Evolutionary conservation across 1,140 invertebrate species (phyloP), one percentile per base, ranked within the genome.

Genomic region (Cephus cinctus): DNA sequence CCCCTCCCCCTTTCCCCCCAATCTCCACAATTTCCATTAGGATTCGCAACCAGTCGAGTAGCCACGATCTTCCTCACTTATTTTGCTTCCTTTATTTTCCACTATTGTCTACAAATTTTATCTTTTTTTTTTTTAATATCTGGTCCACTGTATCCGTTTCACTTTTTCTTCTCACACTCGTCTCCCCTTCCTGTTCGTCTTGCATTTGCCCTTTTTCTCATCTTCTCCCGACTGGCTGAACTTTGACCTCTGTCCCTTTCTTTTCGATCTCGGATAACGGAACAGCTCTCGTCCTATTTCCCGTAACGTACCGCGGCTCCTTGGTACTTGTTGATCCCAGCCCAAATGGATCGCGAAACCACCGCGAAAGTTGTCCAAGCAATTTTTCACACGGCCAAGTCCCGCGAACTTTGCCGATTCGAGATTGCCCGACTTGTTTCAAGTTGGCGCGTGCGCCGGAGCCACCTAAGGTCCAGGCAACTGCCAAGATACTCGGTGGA

Each of bases 321-420:
- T n/a, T n/a, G 14, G 31, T 8, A 69, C 65, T 69, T 67, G 65
- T 66, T 69, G 63, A 69, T 56, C 58, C 56, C n/a, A n/a, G 57
- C 54, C 56, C 67, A 15, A 67, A 69, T 69, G 53, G 63, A 54
- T 49, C 61, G 34, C 39, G 46, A 34, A 59, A 57, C 50, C 46
- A 59, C 49, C 51, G 56, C 20, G 51, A 67, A 71, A 68, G 57
- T 69, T 69, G 51, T 43, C 20, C 31, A 32, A 40, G 54, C 56
- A 66, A 71, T 71, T 71, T 71, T 71, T 71, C 65, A 69, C 65
- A 69, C 56, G 57, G 58, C 55, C 56, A 64, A 64, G 69, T 67
- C 62, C 45, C 52, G 55, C 47, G 63, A 61, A 67, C 63, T 69
- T 54, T 50, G 69, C 61, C 57, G 66, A 69, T 65, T 67, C 59